Percentiles rank a stretch among this genome's conserved stretches.
Conservation (phyloP, 2,888 invertebrate genomes). For the Polymixis flavicincta region DNA sequence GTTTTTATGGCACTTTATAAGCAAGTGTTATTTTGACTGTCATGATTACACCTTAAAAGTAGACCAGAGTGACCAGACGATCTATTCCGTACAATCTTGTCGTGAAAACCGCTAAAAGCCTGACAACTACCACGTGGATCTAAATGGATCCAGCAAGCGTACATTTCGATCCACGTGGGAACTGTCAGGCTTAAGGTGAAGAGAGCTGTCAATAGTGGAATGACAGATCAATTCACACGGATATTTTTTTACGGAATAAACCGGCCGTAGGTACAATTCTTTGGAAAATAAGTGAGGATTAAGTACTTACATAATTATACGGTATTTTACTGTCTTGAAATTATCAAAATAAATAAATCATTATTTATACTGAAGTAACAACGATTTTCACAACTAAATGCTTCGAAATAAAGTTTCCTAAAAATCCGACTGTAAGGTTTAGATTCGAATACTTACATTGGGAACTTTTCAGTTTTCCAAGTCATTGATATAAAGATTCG, state of each 20-base stretch:
- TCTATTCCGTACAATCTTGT: neutral
- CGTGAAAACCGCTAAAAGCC: no score
- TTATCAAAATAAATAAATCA: neutral
- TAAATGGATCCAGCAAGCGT: no score
- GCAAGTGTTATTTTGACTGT: slow-evolving; percentile 27
- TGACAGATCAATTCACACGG: neutral
- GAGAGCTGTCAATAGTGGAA: neutral
- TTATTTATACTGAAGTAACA: neutral
- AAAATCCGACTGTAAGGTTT: neutral
- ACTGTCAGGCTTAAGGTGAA: no score
- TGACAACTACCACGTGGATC: no score
- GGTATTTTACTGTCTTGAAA: neutral
- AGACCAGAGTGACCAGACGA: slow-evolving; percentile 2
- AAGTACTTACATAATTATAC: no score
- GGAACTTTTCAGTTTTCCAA: neutral
- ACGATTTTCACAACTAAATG: neutral
- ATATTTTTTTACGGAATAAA: neutral
- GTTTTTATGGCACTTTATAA: slow-evolving; percentile 38
- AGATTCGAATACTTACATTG: neutral
- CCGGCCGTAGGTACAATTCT: neutral
- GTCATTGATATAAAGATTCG: neutral
- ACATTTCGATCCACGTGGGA: no score
- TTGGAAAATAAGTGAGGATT: neutral
- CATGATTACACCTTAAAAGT: slow-evolving; percentile 37
- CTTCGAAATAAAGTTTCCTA: neutral